These are phyloP conservation scores for Paedocypris micromegethes DNA, from an alignment of 2,797 vertebrate genomes.

Conservation along the genomic window DNA sequence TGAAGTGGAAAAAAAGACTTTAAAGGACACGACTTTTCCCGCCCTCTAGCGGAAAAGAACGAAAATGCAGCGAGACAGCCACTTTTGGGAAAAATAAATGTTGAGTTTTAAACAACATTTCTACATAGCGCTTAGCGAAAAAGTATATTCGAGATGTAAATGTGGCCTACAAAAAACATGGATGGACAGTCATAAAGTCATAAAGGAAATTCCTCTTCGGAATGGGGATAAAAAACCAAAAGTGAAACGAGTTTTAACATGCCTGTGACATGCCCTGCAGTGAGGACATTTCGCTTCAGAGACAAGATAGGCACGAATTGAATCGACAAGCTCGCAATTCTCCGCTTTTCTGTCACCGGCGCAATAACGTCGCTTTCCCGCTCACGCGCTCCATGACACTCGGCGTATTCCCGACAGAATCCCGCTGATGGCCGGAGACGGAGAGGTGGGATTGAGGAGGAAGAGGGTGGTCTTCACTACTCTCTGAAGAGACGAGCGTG, in stretches of 20 bases:
- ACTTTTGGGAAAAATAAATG: too few relatives aligned
- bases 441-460: slow-evolving; percentile 2
- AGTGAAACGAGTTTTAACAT: slow-evolving; percentile 23
- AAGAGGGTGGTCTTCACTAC: slow-evolving; percentile 27
- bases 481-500: slow-evolving; percentile 21
- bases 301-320: too few relatives aligned
- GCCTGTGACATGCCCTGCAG: slow-evolving; percentile 8
- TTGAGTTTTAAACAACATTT: too few relatives aligned
- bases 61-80: neutral
- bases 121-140: neutral
- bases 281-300: slow-evolving; percentile 1
- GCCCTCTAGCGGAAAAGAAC: slow-evolving; percentile 1
- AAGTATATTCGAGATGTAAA: neutral
- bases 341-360: slow-evolving; percentile 2
- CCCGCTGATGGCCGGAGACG: neutral
- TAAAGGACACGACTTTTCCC: neutral
- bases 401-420: neutral
- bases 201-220: neutral
- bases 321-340: neutral
- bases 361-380: neutral
- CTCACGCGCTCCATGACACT: neutral
- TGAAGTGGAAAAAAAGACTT: neutral
- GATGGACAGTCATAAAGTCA: neutral
- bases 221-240: slow-evolving; percentile 12
- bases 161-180: too few relatives aligned